Conservation (phyloP, 2,888 invertebrate species). For the Incurvaria masculella region DNA sequence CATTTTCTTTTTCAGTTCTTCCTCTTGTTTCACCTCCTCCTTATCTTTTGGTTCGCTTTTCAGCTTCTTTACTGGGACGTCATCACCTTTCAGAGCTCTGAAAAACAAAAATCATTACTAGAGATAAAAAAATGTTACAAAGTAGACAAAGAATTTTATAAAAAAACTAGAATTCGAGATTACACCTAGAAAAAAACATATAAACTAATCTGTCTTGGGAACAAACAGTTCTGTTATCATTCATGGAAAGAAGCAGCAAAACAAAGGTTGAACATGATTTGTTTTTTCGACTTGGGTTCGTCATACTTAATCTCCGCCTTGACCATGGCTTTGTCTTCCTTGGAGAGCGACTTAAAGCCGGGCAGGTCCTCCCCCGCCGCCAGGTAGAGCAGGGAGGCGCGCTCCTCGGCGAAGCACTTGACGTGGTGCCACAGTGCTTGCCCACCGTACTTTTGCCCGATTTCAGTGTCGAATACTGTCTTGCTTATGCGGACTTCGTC, state of each 20-base stretch:
- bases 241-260: no score
- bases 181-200: not conserved
- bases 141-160: not conserved
- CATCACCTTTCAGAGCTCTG: slow-evolving; percentile 42
- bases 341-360: slow-evolving; percentile 68
- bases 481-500: slow-evolving; percentile 75
- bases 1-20: slow-evolving; percentile 55
- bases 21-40: slow-evolving; percentile 45
- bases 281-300: no score
- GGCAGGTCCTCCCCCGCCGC: slow-evolving; percentile 69
- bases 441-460: slow-evolving; percentile 79
- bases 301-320: slow-evolving; percentile 64
- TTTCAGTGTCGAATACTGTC: slow-evolving; percentile 78
- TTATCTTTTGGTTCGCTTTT: slow-evolving; percentile 62
- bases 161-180: not conserved
- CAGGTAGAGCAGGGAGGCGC: slow-evolving; percentile 70
- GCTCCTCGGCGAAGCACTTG: slow-evolving; percentile 77
- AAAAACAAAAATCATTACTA: slow-evolving; percentile 11
- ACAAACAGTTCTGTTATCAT: no score
- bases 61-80: slow-evolving; percentile 65
- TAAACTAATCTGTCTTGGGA: no score
- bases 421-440: slow-evolving; percentile 89
- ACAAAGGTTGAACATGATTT: no score
- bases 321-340: slow-evolving; percentile 67
- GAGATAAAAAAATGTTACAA: slow-evolving; percentile 2